Conservation (phyloP, 2,797 vertebrate genomes). For the Scyliorhinus canicula region DNA sequence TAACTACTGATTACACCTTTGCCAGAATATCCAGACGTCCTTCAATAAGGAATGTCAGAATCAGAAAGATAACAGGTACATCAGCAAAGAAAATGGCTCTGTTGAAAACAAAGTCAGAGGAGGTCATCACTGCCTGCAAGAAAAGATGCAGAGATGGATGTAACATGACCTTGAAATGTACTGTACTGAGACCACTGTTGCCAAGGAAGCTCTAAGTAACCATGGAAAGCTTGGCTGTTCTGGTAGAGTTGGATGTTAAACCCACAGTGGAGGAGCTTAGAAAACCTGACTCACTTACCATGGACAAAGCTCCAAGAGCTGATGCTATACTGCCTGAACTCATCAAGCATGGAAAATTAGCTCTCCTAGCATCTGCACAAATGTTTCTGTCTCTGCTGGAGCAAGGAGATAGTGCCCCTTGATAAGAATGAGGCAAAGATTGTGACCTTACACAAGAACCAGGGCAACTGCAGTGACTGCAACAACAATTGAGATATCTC, state of each 20-base stretch:
- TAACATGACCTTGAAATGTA: not conserved
- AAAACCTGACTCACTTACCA: not conserved
- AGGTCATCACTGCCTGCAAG: not conserved
- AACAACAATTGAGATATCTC: too few species aligned
- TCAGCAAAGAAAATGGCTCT: not conserved
- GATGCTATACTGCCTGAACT: not conserved
- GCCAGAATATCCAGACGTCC: not conserved
- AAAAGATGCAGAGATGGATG: not conserved
- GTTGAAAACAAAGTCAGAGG: not conserved
- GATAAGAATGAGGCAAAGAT: not conserved
- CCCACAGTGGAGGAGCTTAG: not conserved
- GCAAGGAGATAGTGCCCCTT: not conserved
- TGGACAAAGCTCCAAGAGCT: not conserved
- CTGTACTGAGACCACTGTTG: not conserved
- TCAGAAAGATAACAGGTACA: too few species aligned
- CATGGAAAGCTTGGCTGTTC: not conserved
- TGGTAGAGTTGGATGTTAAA: not conserved
- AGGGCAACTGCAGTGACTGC: not conserved
- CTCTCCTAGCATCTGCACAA: not conserved
- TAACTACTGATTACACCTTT: not conserved
- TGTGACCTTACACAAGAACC: not conserved
- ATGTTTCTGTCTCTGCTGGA: not conserved
- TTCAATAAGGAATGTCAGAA: not conserved
- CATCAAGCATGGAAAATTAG: too few species aligned
- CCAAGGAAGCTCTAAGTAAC: not conserved